Conservation (phyloP, 2,888 invertebrate genomes). For the Ethmia dodecea region DNA sequence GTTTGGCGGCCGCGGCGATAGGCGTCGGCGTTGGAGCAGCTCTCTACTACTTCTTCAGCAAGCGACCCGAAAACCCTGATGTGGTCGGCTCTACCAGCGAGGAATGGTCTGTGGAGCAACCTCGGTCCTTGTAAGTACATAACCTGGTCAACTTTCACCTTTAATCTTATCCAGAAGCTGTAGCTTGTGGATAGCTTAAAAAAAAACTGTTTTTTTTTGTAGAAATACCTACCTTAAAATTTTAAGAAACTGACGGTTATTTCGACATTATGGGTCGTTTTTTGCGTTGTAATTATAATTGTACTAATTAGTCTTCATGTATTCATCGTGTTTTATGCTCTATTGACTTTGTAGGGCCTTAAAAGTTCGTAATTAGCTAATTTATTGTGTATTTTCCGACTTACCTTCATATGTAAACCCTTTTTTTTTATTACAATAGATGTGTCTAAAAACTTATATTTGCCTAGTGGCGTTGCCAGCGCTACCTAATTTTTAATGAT, state of each 20-base stretch:
- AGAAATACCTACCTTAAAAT: no score
- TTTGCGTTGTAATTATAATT: no score
- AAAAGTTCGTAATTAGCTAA: not conserved
- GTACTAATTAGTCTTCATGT: no score
- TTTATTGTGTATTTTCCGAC: constrained; percentile 14
- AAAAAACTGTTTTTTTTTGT: not conserved
- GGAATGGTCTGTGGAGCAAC: constrained; percentile 40
- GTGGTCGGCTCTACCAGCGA: constrained; percentile 45
- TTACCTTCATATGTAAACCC: no score
- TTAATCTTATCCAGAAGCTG: not conserved
- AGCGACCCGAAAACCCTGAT: constrained; percentile 44
- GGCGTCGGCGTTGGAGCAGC: constrained; percentile 67
- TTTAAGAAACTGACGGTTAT: no score
- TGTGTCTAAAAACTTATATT: no score
- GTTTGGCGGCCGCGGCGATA: constrained; percentile 59
- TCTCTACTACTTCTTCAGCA: constrained; percentile 61
- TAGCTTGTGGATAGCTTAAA: not conserved
- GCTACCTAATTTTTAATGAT: no score
- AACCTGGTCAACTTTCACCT: not conserved
- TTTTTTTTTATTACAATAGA: no score
- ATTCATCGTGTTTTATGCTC: no score
- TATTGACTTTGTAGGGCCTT: no score
- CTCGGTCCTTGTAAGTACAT: constrained; percentile 16
- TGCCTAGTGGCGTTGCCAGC: no score
- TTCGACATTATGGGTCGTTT: no score